Evolutionary conservation across 2,113 vertebrate species (phyloP).

Genomic region (Prunella himalayana): DNA sequence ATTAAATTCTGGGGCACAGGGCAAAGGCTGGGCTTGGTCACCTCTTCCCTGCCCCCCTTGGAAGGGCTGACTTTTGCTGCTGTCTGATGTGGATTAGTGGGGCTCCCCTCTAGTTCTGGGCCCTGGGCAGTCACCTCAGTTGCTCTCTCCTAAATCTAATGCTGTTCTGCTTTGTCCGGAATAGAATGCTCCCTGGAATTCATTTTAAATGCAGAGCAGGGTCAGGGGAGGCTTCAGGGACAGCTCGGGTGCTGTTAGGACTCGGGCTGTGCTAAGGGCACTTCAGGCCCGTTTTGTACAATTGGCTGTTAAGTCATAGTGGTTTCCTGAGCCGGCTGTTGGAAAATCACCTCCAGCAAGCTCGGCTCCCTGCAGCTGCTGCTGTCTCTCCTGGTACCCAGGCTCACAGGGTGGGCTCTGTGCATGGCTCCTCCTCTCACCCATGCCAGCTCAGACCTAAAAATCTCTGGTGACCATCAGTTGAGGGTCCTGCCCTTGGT

Average conservation of each 20-base stretch:
- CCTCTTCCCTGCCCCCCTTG: neutral
- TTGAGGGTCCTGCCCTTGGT: neutral
- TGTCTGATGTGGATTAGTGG: neutral
- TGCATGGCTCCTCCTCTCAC: neutral
- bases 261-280: neutral
- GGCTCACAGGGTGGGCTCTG: neutral
- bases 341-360: neutral
- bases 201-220: constrained; percentile 45
- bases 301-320: neutral
- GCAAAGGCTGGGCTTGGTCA: constrained; percentile 17
- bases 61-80: constrained; percentile 9
- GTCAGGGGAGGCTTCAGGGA: neutral
- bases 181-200: constrained; percentile 37
- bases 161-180: constrained; percentile 17
- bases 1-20: constrained; percentile 20
- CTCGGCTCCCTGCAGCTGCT: neutral
- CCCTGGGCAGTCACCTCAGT: constrained; percentile 14
- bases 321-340: neutral
- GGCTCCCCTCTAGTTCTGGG: neutral
- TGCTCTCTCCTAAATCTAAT: constrained; percentile 39
- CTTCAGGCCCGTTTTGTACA: neutral
- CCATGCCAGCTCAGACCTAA: neutral
- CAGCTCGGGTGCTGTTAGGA: neutral
- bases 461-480: neutral
- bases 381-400: neutral